phyloP scores from a whole-genome alignment of 2,888 invertebrate genomes.

The Oscheius onirici region DNA sequence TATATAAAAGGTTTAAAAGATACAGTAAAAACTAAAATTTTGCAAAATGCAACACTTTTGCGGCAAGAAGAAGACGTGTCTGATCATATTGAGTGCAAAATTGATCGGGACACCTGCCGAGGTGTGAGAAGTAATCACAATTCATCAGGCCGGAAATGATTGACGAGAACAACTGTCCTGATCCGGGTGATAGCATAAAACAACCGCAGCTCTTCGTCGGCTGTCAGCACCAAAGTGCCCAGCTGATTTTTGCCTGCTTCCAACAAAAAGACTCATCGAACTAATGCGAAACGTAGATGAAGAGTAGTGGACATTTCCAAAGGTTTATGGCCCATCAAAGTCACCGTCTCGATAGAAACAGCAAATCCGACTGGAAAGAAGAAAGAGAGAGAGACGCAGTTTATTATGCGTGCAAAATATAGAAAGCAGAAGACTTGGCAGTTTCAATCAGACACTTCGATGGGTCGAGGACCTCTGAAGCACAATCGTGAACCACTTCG shows the following conservation, averaged over 20 bases:
- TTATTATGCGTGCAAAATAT: not conserved
- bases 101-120: constrained; percentile 28
- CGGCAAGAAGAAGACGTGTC: not conserved
- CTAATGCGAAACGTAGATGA: no score
- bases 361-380: not conserved
- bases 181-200: constrained; percentile 30
- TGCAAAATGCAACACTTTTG: no score
- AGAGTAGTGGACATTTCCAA: no score
- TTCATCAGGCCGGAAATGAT: constrained; percentile 31
- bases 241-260: constrained; percentile 18
- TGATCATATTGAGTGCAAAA: constrained; percentile 15
- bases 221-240: constrained; percentile 1
- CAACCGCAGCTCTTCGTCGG: constrained; percentile 18
- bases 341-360: not conserved
- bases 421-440: not conserved
- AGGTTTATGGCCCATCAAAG: constrained; percentile 25
- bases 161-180: constrained; percentile 34
- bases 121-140: constrained; percentile 31
- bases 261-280: no score
- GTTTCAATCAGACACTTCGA: constrained; percentile 23
- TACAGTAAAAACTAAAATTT: no score
- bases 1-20: no score
- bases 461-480: constrained; percentile 23
- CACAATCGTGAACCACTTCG: constrained; percentile 26
- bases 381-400: not conserved